A percentile compares a stretch with the other conserved stretches of the same genome.
Evolutionary conservation across 1,140 invertebrate genomes (phyloP).

Genomic region (Fopius arisanus): DNA sequence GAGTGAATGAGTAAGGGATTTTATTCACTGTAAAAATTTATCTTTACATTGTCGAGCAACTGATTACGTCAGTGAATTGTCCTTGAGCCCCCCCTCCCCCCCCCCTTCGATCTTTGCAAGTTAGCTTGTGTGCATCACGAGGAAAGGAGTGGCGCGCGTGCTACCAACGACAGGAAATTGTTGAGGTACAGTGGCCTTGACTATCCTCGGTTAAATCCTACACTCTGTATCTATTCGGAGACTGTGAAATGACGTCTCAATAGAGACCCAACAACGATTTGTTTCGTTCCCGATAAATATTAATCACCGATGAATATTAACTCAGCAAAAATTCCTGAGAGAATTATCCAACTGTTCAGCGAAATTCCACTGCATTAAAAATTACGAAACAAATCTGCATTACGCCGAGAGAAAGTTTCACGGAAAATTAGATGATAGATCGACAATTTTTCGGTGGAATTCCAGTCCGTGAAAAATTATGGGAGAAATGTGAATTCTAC

Average conservation of each 20-base stretch:
- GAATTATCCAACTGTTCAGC: no score
- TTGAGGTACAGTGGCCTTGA: conserved; percentile 10
- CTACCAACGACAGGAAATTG: conserved; percentile 8
- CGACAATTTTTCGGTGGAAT: no score
- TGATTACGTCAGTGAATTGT: conserved; percentile 4
- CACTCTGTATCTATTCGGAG: neutral
- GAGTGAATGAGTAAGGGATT: neutral
- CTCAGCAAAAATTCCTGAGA: no score
- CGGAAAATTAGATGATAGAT: no score
- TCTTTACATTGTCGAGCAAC: neutral
- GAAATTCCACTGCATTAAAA: no score
- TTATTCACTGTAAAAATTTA: neutral
- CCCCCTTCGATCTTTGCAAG: neutral
- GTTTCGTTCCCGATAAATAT: neutral
- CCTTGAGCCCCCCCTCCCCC: neutral
- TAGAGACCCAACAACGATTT: no score
- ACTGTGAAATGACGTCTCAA: neutral
- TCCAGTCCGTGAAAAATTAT: no score
- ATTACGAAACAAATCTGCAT: no score
- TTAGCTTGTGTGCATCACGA: neutral
- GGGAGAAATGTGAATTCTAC: no score
- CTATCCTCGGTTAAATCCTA: conserved; percentile 4
- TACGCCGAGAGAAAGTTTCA: no score
- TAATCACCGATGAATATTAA: no score
- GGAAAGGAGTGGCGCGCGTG: conserved; percentile 13